Base-by-base conservation (phyloP, 2,113 vertebrate species). In the Calyptomena viridis region DNA sequence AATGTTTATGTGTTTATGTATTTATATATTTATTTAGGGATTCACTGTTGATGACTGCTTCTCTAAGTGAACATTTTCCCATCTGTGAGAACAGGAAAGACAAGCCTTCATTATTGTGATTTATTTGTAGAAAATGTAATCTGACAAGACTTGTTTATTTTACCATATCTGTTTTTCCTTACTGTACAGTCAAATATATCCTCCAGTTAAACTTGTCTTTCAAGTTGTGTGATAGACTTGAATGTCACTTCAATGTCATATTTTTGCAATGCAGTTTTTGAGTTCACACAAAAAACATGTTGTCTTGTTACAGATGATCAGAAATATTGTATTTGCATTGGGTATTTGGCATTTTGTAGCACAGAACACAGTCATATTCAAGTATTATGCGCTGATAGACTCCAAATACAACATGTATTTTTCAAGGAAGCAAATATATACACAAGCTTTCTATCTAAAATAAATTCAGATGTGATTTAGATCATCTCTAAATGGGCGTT, bases 41-140 rank as follows among this genome's bases (percentile, higher is more conserved):
- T 93, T 85, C 55, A 58, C 5, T 3, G 1, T 69, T 87, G 46
- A 75, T 75, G 13, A 62, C 18, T 72, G 15, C 12, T 7, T 76
- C 40, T 74, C 44, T 24, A 82, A 60, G 31, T 49, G 37, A 85
- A 76, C 11, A 9, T 74, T 86, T 92, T 83, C 30, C 46, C 77
- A 14, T 3, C 15, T 66, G 21, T 2, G 4, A 86, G 42, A 64
- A 80, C 3, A 11, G 25, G 53, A 92, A 80, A 88, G 37, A 88
- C 63, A 88, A 88, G 7, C 5, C 18, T 84, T 83, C 72, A 59
- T 83, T 88, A 80, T 12, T 62, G 23, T 58, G 83, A 95, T 90
- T 73, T 86, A 86, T 86, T 83, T 83, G 28, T 88, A 68, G 75
- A 95, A 94, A 96, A 96, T 71, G 5, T 62, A 86, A 88, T 35